Base-by-base conservation (phyloP, 2,888 invertebrate species). In the Gryllus longicercus region DNA sequence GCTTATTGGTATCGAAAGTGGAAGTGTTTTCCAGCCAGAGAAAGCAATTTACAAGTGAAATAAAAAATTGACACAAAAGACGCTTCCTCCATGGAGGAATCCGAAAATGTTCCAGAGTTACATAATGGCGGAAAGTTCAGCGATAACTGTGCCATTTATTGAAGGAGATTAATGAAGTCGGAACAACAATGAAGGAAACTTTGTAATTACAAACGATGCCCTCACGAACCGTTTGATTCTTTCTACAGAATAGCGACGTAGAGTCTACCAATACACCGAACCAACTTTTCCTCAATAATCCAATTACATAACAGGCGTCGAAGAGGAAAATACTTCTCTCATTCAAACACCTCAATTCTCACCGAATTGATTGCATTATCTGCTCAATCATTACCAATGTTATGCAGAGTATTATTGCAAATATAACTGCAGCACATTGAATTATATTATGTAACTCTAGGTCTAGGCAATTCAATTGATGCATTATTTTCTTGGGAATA, bases 161-260 rank as follows among this genome's bases (percentile, higher is more conserved):
- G 63, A 63, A 63, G 63, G 63, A 14, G 63, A 63, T 63, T 63
- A 63, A 63, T 63, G 63, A 63, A 63, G 63, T 63, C 63, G 63
- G n/a, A n/a, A 63, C 63, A 63, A n/a, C 63, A 18, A 63, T n/a
- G 63, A n/a, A 63, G n/a, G 63, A n/a, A 38, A 63, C n/a, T 63
- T 63, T 63, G 4, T n/a, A 63, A 63, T 63, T 63, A 63, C 63
- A 63, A 38, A 18, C 63, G 63, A 63, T 18, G 63, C 63, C n/a
- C 16, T 63, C 63, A 63, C 63, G 63, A 63, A n/a, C 63, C 16
- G 63, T 63, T 63, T 63, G n/a, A 63, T 63, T 18, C 63, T 63
- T n/a, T 63, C 63, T 63, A 63, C 11, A 63, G 63, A 63, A 63
- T 63, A n/a, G 63, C 0, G n/a, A 63, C n/a, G 63, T 63, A 63